phyloP scores from a whole-genome alignment of 1,140 invertebrate genomes.

The Pogonus chalceus region DNA sequence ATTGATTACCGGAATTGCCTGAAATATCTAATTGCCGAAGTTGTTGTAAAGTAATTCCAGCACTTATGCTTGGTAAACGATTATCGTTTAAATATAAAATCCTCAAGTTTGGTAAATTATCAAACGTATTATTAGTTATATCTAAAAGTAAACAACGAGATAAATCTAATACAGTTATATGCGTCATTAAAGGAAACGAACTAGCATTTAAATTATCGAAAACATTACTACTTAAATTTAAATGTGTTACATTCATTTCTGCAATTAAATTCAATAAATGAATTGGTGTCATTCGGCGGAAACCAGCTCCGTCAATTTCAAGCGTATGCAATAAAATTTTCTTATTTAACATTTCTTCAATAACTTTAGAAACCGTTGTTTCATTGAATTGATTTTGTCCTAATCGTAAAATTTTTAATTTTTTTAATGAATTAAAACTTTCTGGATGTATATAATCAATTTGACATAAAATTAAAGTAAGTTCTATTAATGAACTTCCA shows the following conservation, averaged over 20 bases:
- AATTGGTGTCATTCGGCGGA: slow-evolving; percentile 36
- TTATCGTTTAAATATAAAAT: slow-evolving; percentile 39
- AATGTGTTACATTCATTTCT: slow-evolving; percentile 36
- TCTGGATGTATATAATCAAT: slow-evolving; percentile 39
- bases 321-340: slow-evolving; percentile 36
- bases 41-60: slow-evolving; percentile 35
- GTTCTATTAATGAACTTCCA: slow-evolving; percentile 22
- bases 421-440: slow-evolving; percentile 36
- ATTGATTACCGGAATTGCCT: slow-evolving; percentile 34
- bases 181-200: slow-evolving; percentile 41
- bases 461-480: slow-evolving; percentile 40
- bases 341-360: slow-evolving; percentile 30
- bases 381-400: slow-evolving; percentile 39
- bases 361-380: slow-evolving; percentile 32
- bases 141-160: slow-evolving; percentile 32
- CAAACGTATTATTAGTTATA: slow-evolving; percentile 31
- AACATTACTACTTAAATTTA: slow-evolving; percentile 41
- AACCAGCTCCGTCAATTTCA: slow-evolving; percentile 40
- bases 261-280: slow-evolving; percentile 37
- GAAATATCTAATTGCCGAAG: slow-evolving; percentile 40
- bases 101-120: slow-evolving; percentile 37
- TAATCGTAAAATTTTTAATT: slow-evolving; percentile 35
- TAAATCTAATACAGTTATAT: slow-evolving; percentile 40
- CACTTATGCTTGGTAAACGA: slow-evolving; percentile 37
- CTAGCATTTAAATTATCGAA: slow-evolving; percentile 39